Evolutionary conservation across 1,140 invertebrate species (phyloP).

Genomic region (Tachypleus tridentatus): DNA sequence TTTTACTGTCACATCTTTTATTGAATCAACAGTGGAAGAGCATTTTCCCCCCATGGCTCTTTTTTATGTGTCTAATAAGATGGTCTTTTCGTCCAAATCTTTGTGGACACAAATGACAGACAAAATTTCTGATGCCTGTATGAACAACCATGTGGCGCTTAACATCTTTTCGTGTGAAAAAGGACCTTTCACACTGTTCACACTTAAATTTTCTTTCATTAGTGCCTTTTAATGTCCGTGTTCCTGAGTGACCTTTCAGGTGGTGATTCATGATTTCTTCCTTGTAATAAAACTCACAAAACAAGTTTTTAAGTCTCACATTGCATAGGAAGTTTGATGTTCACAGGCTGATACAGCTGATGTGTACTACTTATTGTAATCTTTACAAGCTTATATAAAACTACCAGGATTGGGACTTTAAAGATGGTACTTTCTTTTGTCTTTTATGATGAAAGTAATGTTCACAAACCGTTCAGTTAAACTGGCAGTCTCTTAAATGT

Average conservation of each 20-base stretch:
- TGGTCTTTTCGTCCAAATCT: constrained; percentile 68
- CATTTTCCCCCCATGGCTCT: constrained; percentile 41
- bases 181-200: constrained; percentile 53
- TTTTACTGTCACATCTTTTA: neutral
- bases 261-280: constrained; percentile 52
- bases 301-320: constrained; percentile 51
- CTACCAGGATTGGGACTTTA: constrained; percentile 51
- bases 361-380: constrained; percentile 58
- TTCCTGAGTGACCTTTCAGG: constrained; percentile 42
- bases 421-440: constrained; percentile 73
- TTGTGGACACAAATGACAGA: constrained; percentile 62
- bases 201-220: constrained; percentile 61
- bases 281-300: constrained; percentile 56
- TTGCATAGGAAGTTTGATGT: constrained; percentile 55
- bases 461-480: constrained; percentile 79
- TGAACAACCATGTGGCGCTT: constrained; percentile 62
- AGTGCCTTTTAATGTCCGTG: constrained; percentile 19
- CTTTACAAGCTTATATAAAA: constrained; percentile 50
- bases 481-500: constrained; percentile 78
- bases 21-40: neutral
- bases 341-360: constrained; percentile 54
- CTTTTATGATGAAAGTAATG: constrained; percentile 86
- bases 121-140: constrained; percentile 58
- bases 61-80: constrained; percentile 59
- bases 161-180: constrained; percentile 68